Evolutionary conservation across 2,797 vertebrate species (phyloP).

Genomic region (Alauda arvensis): DNA sequence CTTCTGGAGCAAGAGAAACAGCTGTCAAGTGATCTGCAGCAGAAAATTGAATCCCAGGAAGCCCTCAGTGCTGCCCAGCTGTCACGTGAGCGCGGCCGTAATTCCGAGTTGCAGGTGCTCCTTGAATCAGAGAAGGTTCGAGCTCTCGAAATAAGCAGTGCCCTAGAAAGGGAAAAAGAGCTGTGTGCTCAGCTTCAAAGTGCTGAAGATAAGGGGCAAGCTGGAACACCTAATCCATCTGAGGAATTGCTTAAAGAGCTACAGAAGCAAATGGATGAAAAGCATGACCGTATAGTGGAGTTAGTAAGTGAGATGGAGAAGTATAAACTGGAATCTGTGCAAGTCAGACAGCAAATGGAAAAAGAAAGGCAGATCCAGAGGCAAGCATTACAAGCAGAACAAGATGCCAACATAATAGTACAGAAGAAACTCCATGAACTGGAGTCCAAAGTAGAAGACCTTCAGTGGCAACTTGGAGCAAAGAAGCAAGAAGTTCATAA

Average conservation of each 20-base stretch:
- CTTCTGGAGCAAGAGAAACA: conserved; percentile 82
- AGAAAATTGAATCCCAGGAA: conserved; percentile 71
- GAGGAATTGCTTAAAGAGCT: conserved; percentile 81
- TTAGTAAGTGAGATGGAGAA: conserved; percentile 85
- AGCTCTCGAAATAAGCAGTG: conserved; percentile 78
- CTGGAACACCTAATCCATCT: conserved; percentile 50
- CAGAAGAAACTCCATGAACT: conserved; percentile 76
- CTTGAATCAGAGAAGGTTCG: conserved; percentile 85
- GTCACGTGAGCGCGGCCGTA: conserved; percentile 73
- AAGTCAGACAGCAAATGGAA: conserved; percentile 76
- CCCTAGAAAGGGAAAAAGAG: conserved; percentile 81
- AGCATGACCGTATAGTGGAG: conserved; percentile 81
- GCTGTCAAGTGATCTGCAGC: conserved; percentile 73
- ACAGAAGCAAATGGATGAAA: conserved; percentile 85
- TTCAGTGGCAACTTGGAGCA: conserved; percentile 78
- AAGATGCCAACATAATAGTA: conserved; percentile 76
- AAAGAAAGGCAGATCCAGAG: conserved; percentile 78
- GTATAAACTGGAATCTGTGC: conserved; percentile 83
- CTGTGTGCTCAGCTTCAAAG: conserved; percentile 71
- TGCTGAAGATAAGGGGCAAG: conserved; percentile 46
- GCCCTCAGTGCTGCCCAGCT: conserved; percentile 71
- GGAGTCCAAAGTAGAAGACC: conserved; percentile 72
- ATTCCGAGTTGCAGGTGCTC: conserved; percentile 82
- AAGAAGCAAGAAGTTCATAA: conserved; percentile 75
- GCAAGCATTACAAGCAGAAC: conserved; percentile 74